Evolutionary conservation across 1,140 invertebrate species (phyloP).

Genomic region (Temnothorax curvispinosus): DNA sequence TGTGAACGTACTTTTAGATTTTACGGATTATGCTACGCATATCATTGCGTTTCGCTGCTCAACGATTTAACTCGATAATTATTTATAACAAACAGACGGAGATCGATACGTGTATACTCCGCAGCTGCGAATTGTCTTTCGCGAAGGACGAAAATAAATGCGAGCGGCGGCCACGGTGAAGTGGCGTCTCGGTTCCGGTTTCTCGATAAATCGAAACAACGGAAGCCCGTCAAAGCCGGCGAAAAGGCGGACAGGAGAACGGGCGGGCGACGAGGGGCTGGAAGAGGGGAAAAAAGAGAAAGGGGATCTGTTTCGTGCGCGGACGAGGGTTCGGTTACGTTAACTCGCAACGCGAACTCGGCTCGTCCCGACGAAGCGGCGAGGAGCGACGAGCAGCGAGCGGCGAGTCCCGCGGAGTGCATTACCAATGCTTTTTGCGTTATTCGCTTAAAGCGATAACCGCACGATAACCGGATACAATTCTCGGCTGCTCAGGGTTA

Average conservation of each 20-base stretch:
- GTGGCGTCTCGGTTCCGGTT: conserved; percentile 78
- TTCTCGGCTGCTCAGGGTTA: conserved; percentile 80
- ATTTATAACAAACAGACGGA: not conserved
- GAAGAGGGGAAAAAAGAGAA: not conserved
- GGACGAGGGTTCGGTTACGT: conserved; percentile 54
- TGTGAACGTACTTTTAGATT: not conserved
- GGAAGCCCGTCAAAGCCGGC: conserved; percentile 81
- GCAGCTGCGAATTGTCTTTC: conserved; percentile 57
- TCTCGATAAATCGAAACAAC: conserved; percentile 84
- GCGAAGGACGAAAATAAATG: conserved; percentile 25
- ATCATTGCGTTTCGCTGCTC: not conserved
- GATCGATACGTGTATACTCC: not conserved
- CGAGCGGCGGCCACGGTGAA: not conserved
- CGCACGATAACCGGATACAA: conserved; percentile 79
- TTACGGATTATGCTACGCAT: not conserved
- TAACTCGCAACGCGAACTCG: conserved; percentile 16
- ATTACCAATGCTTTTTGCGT: conserved; percentile 66
- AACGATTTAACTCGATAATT: not conserved
- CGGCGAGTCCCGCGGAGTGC: conserved; percentile 30
- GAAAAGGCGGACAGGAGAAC: conserved; percentile 73
- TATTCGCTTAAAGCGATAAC: conserved; percentile 74
- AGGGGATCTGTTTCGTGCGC: conserved; percentile 41
- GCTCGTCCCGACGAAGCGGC: not conserved
- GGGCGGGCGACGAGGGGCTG: not conserved
- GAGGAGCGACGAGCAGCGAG: no score